Evolutionary conservation across 2,888 invertebrate genomes (phyloP).

Genomic region (Thymelicus acteon): DNA sequence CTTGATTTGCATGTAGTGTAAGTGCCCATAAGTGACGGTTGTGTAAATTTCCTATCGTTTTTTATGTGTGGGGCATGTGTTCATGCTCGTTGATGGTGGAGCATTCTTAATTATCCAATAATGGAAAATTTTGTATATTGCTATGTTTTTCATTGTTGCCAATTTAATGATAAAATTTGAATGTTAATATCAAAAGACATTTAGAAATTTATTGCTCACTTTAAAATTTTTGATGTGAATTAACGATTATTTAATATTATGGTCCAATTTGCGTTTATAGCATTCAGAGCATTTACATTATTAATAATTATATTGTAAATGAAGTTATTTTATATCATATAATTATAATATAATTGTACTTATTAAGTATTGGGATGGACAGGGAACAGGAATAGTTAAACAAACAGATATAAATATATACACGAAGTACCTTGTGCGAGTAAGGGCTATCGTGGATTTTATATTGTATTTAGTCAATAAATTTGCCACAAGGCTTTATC

Average conservation of each 20-base stretch:
- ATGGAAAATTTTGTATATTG: constrained; percentile 52
- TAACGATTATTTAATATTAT: constrained; percentile 38
- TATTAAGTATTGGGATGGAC: constrained; percentile 26
- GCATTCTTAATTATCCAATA: constrained; percentile 40
- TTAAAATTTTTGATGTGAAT: constrained; percentile 39
- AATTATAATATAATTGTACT: constrained; percentile 29
- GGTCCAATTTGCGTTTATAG: constrained; percentile 39
- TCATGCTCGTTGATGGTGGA: constrained; percentile 2
- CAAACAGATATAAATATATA: constrained; percentile 10
- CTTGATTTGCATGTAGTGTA: constrained; percentile 40
- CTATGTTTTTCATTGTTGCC: constrained; percentile 77
- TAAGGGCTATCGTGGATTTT: background rate
- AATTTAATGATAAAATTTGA: constrained; percentile 57
- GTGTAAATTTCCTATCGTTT: constrained; percentile 47
- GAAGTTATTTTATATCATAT: constrained; percentile 26
- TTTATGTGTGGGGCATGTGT: constrained; percentile 36
- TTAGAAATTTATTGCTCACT: constrained; percentile 51
- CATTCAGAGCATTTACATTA: constrained; percentile 34
- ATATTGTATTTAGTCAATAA: constrained; percentile 10
- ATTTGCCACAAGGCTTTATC: background rate
- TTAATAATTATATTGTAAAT: constrained; percentile 27
- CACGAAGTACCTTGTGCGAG: constrained; percentile 3
- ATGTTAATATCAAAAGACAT: constrained; percentile 40
- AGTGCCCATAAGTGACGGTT: constrained; percentile 42
- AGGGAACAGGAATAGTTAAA: constrained; percentile 25